A percentile compares a stretch with the other conserved stretches of the same genome.
These are phyloP conservation scores for Tyrannus savana DNA, from an alignment of 2,113 vertebrate species.

Conservation along the genomic window DNA sequence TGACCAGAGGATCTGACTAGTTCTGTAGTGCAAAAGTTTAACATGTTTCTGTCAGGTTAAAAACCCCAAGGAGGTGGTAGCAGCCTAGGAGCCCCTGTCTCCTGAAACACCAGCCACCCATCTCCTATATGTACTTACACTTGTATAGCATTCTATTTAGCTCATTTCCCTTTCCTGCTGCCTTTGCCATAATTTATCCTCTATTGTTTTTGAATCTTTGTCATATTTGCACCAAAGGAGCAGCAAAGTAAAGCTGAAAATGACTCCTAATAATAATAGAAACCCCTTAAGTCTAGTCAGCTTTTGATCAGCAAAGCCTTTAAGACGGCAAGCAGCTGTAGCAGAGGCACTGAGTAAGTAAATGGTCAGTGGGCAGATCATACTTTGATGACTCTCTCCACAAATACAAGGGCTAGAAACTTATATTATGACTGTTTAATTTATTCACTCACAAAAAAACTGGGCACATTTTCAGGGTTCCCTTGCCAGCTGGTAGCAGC, in stretches of 20 bases:
- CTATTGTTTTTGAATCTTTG: neutral
- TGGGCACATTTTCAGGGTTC: neutral
- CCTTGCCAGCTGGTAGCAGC: neutral
- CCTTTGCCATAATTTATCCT: neutral
- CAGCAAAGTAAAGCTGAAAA: neutral
- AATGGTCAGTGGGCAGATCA: neutral
- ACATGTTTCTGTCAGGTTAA: neutral
- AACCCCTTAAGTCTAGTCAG: neutral
- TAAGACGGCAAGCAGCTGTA: neutral
- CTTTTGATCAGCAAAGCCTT: constrained; percentile 4
- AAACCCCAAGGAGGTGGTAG: neutral
- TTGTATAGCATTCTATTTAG: accelerated
- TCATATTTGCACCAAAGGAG: neutral
- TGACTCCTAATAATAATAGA: neutral
- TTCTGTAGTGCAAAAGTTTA: neutral
- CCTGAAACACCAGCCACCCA: neutral
- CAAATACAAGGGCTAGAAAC: neutral
- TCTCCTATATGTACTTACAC: neutral
- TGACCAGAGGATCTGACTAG: neutral
- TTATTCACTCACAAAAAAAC: neutral
- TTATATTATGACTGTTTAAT: neutral
- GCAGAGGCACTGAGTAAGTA: neutral
- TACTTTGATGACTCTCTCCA: neutral
- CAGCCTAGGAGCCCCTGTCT: neutral
- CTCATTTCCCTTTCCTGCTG: neutral